Base-by-base conservation (phyloP, 2,888 invertebrate genomes). In the Cyaniris semiargus region DNA sequence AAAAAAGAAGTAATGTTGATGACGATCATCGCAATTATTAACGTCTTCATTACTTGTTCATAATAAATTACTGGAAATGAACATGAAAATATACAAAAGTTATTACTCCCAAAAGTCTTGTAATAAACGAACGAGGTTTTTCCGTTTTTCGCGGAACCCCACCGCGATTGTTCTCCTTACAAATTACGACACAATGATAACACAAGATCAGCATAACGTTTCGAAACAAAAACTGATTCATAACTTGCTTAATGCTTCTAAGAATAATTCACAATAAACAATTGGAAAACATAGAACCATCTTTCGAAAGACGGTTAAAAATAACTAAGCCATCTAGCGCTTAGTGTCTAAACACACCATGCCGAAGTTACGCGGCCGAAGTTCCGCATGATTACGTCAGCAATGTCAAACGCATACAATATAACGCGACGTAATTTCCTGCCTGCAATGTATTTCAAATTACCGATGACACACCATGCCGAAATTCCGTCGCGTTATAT, bases 141-240 rank as follows among this genome's bases (percentile, higher is more conserved):
- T 71, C n/a, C 71, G 21, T 38, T 38, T 18, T 48, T 74, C 48
- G 31, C 31, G 18, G 74, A 74, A 74, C 74, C 53, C 74, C 48
- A 74, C 21, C 13, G 53, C 74, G 48, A 74, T 74, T 74, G 74
- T 74, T 74, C 74, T 74, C 74, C 53, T 74, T 53, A 72, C 23
- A 72, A 75, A 78, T 78, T 78, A 71, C 78, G 71, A 78, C 80
- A 80, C 79, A 80, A 80, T 80, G 44, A 78, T 53, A 31, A 10
- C 10, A 66, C 78, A 31, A 60, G 58, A 31, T 80, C 79, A 79
- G 80, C 80, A 60, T 34, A 75, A 76, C 44, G 74, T 78, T 76
- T 77, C 75, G 74, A 77, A 76, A 79, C 31, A 77, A 23, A 18
- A 34, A 60, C 58, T 78, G 78, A 78, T 53, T 78, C 77, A 78